Percentiles rank a stretch among this genome's conserved stretches.
phyloP scores from a whole-genome alignment of 2,797 vertebrate genomes.

The Orestias chungarensis region DNA sequence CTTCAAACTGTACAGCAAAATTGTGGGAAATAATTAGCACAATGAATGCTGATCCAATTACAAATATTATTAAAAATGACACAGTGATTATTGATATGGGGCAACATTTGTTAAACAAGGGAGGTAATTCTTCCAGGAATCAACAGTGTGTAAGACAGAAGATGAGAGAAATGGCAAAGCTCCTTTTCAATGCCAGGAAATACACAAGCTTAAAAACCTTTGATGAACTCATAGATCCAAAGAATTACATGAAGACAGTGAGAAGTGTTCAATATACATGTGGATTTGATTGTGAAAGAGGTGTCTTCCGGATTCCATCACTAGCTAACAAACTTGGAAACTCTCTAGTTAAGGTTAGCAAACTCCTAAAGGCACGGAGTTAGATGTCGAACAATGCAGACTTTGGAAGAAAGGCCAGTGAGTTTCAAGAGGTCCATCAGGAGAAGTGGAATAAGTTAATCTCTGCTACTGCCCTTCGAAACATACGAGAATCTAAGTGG shows the following conservation, averaged over 20 bases:
- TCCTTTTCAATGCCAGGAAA: slow-evolving; percentile 27
- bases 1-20: slow-evolving; percentile 16
- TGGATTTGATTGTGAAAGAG: slow-evolving; percentile 1
- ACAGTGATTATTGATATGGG: slow-evolving; percentile 17
- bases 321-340: slow-evolving; percentile 42
- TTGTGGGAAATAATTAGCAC: slow-evolving; percentile 31
- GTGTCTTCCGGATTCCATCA: slow-evolving; percentile 21
- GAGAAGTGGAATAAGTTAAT: slow-evolving; percentile 48
- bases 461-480: slow-evolving; percentile 37
- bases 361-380: slow-evolving; percentile 41
- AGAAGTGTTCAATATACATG: slow-evolving; percentile 46
- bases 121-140: slow-evolving; percentile 25
- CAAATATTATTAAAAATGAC: slow-evolving; percentile 35
- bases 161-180: slow-evolving; percentile 44
- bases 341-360: slow-evolving; percentile 37
- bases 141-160: slow-evolving; percentile 27
- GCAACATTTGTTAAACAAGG: slow-evolving; percentile 45
- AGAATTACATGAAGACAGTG: slow-evolving; percentile 26
- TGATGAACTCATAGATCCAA: slow-evolving; percentile 41
- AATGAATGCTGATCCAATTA: slow-evolving; percentile 34
- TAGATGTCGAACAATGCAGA: slow-evolving; percentile 36
- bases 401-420: slow-evolving; percentile 30
- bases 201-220: slow-evolving; percentile 15
- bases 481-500: slow-evolving; percentile 43
- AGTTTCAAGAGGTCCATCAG: slow-evolving; percentile 31